These are phyloP conservation scores for Serripes groenlandicus DNA, from an alignment of 2,888 invertebrate genomes.

Conservation along the genomic window DNA sequence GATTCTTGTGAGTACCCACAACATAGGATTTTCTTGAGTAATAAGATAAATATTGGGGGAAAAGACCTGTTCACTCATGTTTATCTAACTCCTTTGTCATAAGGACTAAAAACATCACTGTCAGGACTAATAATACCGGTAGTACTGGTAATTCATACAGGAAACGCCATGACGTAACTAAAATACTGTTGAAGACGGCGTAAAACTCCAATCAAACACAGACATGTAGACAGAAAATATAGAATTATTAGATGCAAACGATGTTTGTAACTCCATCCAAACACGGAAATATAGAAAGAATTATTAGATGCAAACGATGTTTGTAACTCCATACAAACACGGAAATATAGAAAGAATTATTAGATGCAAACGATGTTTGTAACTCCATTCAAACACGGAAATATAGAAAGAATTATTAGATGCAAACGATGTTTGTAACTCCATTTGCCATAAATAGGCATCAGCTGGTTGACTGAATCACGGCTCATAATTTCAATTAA, in stretches of 20 bases:
- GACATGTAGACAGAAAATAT: not conserved
- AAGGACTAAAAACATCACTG: too few relatives aligned
- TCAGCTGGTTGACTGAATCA: too few relatives aligned
- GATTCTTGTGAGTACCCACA: too few relatives aligned
- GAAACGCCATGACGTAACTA: not conserved
- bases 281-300: not conserved
- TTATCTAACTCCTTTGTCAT: too few relatives aligned
- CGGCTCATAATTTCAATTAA: too few relatives aligned
- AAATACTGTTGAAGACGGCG: constrained; percentile 53
- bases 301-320: not conserved
- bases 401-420: not conserved
- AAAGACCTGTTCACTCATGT: too few relatives aligned
- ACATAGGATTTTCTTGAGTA: too few relatives aligned
- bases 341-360: not conserved
- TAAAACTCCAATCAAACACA: not conserved
- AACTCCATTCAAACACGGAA: not conserved
- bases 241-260: not conserved
- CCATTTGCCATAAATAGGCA: too few relatives aligned
- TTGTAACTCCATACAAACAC: not conserved
- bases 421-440: too few relatives aligned
- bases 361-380: not conserved
- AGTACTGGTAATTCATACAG: too few relatives aligned
- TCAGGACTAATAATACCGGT: too few relatives aligned
- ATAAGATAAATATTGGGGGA: too few relatives aligned
- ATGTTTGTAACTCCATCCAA: not conserved